Evolutionary conservation across 2,113 vertebrate species (phyloP).

Genomic region (Equus quagga): DNA sequence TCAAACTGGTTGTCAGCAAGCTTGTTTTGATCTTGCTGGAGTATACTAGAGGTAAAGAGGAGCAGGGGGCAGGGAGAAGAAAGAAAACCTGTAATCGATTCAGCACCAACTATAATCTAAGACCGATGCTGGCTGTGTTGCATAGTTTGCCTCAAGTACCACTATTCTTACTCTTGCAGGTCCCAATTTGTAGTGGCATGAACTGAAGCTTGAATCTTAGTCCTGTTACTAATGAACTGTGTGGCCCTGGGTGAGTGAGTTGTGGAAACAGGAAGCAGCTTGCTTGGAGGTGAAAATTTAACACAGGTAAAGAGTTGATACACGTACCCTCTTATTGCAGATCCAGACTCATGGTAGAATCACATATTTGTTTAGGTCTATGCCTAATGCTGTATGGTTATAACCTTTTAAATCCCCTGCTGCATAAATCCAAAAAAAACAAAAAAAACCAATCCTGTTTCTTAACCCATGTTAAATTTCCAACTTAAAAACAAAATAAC

Average conservation of each 20-base stretch:
- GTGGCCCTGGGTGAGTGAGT: background rate
- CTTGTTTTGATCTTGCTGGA: background rate
- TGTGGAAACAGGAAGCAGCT: slow-evolving; percentile 45
- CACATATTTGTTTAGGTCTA: slow-evolving; percentile 59
- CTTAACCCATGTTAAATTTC: background rate
- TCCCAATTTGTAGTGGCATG: background rate
- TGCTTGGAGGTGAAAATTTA: slow-evolving; percentile 50
- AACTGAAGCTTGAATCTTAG: background rate
- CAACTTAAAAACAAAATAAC: slow-evolving; percentile 44
- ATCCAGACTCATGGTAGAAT: background rate
- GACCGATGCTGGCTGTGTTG: background rate
- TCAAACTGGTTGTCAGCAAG: background rate
- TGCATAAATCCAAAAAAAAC: background rate
- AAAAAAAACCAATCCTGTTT: background rate
- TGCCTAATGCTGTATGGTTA: slow-evolving; percentile 32
- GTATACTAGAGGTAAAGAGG: background rate
- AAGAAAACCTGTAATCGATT: background rate
- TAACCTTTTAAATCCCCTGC: slow-evolving; percentile 14
- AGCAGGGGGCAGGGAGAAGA: background rate
- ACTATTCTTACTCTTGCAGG: background rate
- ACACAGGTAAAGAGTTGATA: background rate
- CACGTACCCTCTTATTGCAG: background rate
- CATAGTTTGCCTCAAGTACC: background rate
- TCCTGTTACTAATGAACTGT: slow-evolving; percentile 27
- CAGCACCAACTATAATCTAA: background rate